phyloP scores from a whole-genome alignment of 37 sponge, comb jelly and placozoan genomes.

The Aphrocallistes beatrix region DNA sequence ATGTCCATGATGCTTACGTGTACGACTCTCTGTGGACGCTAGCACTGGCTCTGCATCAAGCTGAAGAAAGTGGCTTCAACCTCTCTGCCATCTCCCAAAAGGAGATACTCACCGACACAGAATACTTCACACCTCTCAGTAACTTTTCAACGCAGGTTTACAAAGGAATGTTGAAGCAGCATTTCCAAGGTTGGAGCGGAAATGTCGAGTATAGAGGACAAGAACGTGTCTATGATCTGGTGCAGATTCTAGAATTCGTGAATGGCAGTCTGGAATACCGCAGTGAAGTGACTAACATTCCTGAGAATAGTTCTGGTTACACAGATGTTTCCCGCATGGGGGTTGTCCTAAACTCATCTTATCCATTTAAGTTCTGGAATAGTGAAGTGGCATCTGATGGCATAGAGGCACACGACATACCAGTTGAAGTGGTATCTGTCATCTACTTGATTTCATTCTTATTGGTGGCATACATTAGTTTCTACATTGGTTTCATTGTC shows the following conservation, averaged over 20 bases:
- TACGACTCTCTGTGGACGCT: neutral
- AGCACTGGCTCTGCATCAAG: neutral
- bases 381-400: neutral
- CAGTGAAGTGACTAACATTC: neutral
- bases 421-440: neutral
- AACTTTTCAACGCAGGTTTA: neutral
- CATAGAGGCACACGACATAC: neutral
- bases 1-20: neutral
- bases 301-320: neutral
- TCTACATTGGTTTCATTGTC: neutral
- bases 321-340: neutral
- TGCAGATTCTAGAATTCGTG: neutral
- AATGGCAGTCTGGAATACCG: neutral
- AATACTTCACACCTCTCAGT: neutral
- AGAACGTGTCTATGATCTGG: neutral
- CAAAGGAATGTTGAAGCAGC: neutral
- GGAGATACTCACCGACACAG: neutral
- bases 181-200: neutral
- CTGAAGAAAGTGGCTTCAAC: neutral
- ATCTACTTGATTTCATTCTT: neutral
- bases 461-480: neutral
- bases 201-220: neutral
- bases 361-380: neutral
- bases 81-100: neutral
- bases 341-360: neutral